Evolutionary conservation across 2,888 invertebrate genomes (phyloP).

Genomic region (Apodemia zela): DNA sequence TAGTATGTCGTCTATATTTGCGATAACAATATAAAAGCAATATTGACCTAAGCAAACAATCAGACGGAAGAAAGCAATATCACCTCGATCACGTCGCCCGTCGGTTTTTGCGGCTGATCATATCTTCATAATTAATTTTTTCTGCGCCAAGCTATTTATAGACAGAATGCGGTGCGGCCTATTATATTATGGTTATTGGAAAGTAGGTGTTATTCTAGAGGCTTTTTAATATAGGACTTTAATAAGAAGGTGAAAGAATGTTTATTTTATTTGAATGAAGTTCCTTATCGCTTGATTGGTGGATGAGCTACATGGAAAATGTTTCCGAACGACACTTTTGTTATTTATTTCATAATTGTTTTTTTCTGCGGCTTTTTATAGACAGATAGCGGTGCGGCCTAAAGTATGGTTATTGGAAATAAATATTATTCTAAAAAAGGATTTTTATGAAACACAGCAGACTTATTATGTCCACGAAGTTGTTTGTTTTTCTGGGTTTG

Average conservation of each 20-base stretch:
- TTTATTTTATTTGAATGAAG: too few relatives aligned
- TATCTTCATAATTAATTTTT: slow-evolving; percentile 44
- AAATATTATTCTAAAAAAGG: too few relatives aligned
- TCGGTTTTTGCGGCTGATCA: slow-evolving; percentile 37
- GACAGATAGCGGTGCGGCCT: too few relatives aligned
- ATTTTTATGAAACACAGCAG: too few relatives aligned
- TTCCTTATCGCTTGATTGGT: too few relatives aligned
- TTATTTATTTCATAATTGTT: too few relatives aligned
- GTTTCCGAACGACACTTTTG: too few relatives aligned
- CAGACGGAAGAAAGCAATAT: slow-evolving; percentile 43
- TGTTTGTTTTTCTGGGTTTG: too few relatives aligned
- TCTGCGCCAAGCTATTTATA: slow-evolving; percentile 31
- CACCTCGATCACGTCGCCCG: slow-evolving; percentile 43
- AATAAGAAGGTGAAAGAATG: background rate
- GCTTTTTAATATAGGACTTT: background rate
- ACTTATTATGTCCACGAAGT: too few relatives aligned
- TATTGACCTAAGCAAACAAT: slow-evolving; percentile 14
- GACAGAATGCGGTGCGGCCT: background rate
- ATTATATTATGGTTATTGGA: background rate
- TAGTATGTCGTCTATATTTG: background rate
- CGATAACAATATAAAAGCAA: slow-evolving; percentile 5
- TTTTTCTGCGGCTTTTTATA: too few relatives aligned
- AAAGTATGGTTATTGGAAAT: too few relatives aligned
- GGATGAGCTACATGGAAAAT: too few relatives aligned
- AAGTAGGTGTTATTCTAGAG: background rate